phyloP scores from a whole-genome alignment of 2,888 invertebrate genomes.

The Cerastoderma edule region DNA sequence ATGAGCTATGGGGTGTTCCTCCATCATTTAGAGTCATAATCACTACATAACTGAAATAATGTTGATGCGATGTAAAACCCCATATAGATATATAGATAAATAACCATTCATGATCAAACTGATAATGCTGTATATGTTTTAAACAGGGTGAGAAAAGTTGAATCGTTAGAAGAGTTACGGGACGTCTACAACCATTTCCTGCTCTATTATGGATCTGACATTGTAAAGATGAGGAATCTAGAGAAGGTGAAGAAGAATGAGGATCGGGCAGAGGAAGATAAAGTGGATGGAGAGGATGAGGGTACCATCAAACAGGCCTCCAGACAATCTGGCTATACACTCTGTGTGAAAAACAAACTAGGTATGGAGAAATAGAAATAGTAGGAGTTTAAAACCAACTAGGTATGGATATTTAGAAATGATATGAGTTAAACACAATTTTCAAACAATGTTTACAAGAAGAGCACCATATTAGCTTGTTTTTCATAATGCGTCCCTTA shows the following conservation, averaged over 20 bases:
- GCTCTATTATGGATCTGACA: constrained; percentile 92
- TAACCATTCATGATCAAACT: too few species aligned
- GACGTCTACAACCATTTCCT: constrained; percentile 97
- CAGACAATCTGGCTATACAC: constrained; percentile 93
- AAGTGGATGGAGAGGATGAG: constrained; percentile 81
- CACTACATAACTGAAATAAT: too few species aligned
- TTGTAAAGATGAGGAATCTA: constrained; percentile 86
- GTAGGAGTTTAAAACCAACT: not conserved
- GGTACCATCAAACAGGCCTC: constrained; percentile 91
- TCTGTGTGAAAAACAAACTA: constrained; percentile 93
- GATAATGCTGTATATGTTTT: not conserved
- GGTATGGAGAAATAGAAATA: constrained; percentile 67
- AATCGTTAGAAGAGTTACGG: constrained; percentile 92
- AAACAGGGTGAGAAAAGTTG: constrained; percentile 78
- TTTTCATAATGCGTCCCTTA: too few species aligned
- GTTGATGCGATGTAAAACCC: too few species aligned
- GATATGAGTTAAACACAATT: too few species aligned
- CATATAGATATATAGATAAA: too few species aligned
- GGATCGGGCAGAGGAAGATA: constrained; percentile 66
- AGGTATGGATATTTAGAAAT: too few species aligned
- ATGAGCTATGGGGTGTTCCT: too few species aligned
- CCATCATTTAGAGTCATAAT: too few species aligned
- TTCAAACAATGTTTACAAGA: too few species aligned
- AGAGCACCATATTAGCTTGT: too few species aligned
- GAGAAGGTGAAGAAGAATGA: constrained; percentile 77